Conservation (phyloP, 2,888 invertebrate genomes). For the Calameuta pallipes region DNA sequence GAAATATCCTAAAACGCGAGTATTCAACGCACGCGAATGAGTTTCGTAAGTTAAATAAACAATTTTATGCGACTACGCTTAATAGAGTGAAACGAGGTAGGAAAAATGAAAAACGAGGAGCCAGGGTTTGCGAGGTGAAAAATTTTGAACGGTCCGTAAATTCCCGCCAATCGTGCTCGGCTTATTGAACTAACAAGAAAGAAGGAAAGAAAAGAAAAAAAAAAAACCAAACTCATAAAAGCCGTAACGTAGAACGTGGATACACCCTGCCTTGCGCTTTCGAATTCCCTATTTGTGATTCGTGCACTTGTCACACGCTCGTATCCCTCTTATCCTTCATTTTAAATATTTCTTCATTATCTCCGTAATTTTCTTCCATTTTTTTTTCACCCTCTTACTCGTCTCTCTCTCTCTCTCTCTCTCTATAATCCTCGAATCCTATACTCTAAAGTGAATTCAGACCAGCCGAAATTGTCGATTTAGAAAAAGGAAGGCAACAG, state of each 20-base stretch:
- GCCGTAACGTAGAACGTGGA: not conserved
- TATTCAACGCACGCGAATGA: not conserved
- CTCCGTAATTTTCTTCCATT: conserved; percentile 6
- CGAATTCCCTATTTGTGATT: not conserved
- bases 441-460: conserved; percentile 62
- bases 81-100: not conserved
- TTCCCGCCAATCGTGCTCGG: not conserved
- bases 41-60: not conserved
- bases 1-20: not conserved
- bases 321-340: not conserved
- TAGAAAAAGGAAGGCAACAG: conserved; percentile 35
- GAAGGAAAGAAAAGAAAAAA: not conserved
- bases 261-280: not conserved
- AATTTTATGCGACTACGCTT: not conserved
- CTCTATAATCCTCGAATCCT: conserved; percentile 38
- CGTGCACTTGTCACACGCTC: not conserved
- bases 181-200: not conserved
- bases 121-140: not conserved
- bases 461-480: conserved; percentile 64
- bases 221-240: not conserved
- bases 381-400: conserved; percentile 1
- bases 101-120: not conserved
- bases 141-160: not conserved
- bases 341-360: not conserved
- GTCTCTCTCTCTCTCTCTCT: conserved; percentile 11